phyloP scores from a whole-genome alignment of 2,113 vertebrate species.

The Bubalus kerabau region DNA sequence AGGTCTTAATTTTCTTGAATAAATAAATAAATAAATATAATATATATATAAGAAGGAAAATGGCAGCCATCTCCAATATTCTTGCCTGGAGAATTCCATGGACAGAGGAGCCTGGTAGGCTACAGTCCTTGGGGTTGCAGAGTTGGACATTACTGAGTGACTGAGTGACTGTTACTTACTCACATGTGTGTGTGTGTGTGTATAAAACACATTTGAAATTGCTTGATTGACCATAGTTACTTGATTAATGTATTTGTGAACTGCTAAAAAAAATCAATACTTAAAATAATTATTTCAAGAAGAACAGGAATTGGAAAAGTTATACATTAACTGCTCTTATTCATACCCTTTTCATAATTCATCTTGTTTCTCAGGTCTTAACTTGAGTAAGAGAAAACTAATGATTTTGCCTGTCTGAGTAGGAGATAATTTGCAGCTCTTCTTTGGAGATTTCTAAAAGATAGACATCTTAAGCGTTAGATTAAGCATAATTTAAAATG shows the following conservation, averaged over 20 bases:
- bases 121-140: background rate
- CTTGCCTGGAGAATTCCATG: too few species aligned
- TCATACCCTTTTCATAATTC: background rate
- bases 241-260: background rate
- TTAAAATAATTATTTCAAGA: constrained; percentile 30
- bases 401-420: background rate
- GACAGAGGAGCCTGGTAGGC: background rate
- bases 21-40: background rate
- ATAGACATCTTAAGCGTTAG: background rate
- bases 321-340: background rate
- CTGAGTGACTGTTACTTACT: background rate
- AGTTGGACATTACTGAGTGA: background rate
- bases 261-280: background rate
- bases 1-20: background rate
- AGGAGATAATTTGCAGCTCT: background rate
- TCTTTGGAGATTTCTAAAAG: constrained; percentile 1
- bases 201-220: background rate
- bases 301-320: background rate
- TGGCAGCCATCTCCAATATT: too few species aligned
- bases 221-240: background rate
- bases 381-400: background rate
- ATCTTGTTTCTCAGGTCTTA: background rate
- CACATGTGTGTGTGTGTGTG: background rate
- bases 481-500: background rate
- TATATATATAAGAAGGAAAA: too few species aligned